Conservation (phyloP, 2,797 vertebrate genomes). For the Enoplosus armatus region DNA sequence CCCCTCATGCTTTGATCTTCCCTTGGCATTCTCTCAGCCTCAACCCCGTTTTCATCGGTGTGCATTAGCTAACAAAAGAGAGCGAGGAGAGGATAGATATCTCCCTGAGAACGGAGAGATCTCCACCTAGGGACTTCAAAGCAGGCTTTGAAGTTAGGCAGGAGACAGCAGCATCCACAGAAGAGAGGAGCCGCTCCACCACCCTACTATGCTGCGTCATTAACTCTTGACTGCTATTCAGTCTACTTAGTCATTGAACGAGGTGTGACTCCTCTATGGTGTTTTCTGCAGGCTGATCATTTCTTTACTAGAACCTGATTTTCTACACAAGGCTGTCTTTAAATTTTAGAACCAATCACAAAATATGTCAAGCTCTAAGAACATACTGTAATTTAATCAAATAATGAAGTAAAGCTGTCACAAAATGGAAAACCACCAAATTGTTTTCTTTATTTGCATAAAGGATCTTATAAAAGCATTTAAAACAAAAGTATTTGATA, state of each 20-base stretch:
- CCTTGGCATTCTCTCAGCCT: constrained; percentile 77
- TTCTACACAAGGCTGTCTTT: background rate
- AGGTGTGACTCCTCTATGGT: constrained; percentile 22
- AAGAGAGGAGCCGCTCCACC: constrained; percentile 49
- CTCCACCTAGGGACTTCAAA: constrained; percentile 80
- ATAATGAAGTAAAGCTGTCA: background rate
- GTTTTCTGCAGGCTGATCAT: constrained; percentile 22
- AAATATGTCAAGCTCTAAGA: constrained; percentile 18
- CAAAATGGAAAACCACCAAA: background rate
- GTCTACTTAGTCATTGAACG: constrained; percentile 43
- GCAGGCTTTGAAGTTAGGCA: constrained; percentile 82
- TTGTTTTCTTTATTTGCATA: background rate
- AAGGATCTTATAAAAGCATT: background rate
- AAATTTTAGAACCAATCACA: constrained; percentile 7
- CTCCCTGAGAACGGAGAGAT: constrained; percentile 76
- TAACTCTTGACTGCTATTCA: constrained; percentile 55
- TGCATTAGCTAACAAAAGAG: constrained; percentile 80
- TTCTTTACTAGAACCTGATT: background rate
- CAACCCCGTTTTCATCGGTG: constrained; percentile 72
- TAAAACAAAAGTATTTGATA: background rate
- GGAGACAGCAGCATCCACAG: constrained; percentile 67
- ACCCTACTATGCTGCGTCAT: constrained; percentile 57
- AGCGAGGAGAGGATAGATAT: constrained; percentile 68
- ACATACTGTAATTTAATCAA: background rate
- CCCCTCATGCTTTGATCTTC: constrained; percentile 79